Base-by-base conservation (phyloP, 92 coral and sea anemone genomes). In the Paramuricea clavata region DNA sequence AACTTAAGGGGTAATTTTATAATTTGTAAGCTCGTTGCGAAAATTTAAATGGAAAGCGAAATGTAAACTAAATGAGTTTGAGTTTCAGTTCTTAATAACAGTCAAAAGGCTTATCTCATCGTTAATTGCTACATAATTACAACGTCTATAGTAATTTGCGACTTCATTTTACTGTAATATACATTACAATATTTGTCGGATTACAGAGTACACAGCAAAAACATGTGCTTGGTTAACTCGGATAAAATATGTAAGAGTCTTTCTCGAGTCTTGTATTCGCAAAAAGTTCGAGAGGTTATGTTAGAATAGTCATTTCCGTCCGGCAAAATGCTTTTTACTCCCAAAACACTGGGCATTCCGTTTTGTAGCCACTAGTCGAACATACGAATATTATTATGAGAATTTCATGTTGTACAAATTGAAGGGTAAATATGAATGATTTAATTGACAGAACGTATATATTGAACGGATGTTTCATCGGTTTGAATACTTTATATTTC, bases 91-190 rank as follows among this genome's bases (percentile, higher is more conserved):
- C 72, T 65, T 65, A 0, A 65, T n/a, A n/a, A n/a, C n/a, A 65
- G 72, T 65, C 72, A 65, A 65, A 65, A 65, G 72, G 72, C 72
- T 65, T 65, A 65, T 65, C 72, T 0, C 72, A 33, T 12, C 36
- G 72, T n/a, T 65, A 65, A 65, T 65, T 65, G 39, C 72, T 65
- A 16, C 72, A 31, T 65, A 65, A 65, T 65, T 65, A 65, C 21
- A 28, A 0, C 41, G 72, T 65, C 39, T 31, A 3, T 1, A 27
- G 21, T 65, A 28, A 65, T 65, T 65, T 65, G 72, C 39, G 35
- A 65, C 72, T 31, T 65, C 28, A 28, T 26, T 60, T 8, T 15
- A 15, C n/a, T n/a, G n/a, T n/a, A n/a, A 15, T 8, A 4, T 57
- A 57, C 12, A 6, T 23, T 4, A 5, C 6, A 57, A 25, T 11